Conservation (phyloP, 2,797 vertebrate genomes). For the Distichodus sexfasciatus region DNA sequence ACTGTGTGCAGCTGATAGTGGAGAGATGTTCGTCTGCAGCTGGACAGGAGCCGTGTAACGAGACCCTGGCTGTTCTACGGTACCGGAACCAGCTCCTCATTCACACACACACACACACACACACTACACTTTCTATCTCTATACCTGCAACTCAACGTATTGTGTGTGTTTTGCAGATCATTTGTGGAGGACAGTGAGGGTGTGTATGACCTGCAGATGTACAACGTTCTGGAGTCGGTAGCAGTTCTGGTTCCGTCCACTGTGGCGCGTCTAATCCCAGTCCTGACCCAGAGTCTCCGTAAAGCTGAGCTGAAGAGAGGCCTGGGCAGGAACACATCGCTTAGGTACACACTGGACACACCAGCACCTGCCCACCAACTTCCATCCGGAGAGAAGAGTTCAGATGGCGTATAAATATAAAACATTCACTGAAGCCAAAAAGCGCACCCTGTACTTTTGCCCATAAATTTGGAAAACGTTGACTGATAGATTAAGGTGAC, state of each 20-base stretch:
- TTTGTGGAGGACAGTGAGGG: slow-evolving; percentile 87
- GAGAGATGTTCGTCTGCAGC: slow-evolving; percentile 80
- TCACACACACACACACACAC: neutral
- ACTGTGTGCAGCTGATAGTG: slow-evolving; percentile 84
- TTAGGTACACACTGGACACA: too few relatives aligned
- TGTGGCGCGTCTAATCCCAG: slow-evolving; percentile 81
- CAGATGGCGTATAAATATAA: too few relatives aligned
- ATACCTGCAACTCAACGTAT: neutral
- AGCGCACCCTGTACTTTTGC: too few relatives aligned
- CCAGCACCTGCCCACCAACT: too few relatives aligned
- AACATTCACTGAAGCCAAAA: too few relatives aligned
- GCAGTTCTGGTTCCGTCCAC: slow-evolving; percentile 75
- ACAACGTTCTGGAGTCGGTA: slow-evolving; percentile 81
- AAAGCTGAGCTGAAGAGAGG: slow-evolving; percentile 88
- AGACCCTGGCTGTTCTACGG: slow-evolving; percentile 58
- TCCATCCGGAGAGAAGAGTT: too few relatives aligned
- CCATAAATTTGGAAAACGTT: too few relatives aligned
- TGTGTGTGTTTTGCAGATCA: slow-evolving; percentile 66
- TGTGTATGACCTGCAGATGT: slow-evolving; percentile 84
- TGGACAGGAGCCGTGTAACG: slow-evolving; percentile 72
- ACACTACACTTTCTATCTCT: neutral
- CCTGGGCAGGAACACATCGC: slow-evolving; percentile 82
- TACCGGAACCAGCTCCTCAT: slow-evolving; percentile 6
- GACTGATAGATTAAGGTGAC: too few relatives aligned
- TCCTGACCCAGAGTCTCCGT: slow-evolving; percentile 81